phyloP scores from a whole-genome alignment of 2,888 invertebrate species.

The Cantharis flavilabris region DNA sequence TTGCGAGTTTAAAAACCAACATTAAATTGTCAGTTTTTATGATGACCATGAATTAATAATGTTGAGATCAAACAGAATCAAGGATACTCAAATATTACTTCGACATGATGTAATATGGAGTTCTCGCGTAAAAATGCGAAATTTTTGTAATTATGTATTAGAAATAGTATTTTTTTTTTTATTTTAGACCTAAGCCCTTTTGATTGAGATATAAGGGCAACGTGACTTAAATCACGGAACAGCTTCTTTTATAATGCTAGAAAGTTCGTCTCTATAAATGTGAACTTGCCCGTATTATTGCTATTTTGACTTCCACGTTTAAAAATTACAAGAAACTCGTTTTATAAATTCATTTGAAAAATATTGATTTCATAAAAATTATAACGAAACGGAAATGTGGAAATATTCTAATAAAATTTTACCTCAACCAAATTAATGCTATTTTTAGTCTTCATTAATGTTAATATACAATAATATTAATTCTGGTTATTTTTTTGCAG shows the following conservation, averaged over 20 bases:
- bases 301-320: not conserved
- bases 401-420: not conserved
- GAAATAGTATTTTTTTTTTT: not conserved
- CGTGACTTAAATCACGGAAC: not conserved
- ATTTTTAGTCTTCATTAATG: not conserved
- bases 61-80: not conserved
- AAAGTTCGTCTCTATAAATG: not conserved
- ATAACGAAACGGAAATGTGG: not conserved
- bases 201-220: not conserved
- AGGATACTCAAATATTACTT: not conserved
- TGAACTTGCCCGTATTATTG: not conserved
- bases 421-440: not conserved
- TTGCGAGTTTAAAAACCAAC: not conserved
- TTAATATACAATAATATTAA: not conserved
- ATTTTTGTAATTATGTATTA: not conserved
- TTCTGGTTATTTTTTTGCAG: not conserved
- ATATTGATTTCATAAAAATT: not conserved
- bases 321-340: not conserved
- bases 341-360: not conserved
- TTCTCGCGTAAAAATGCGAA: not conserved
- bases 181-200: not conserved
- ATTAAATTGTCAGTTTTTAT: not conserved
- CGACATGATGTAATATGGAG: not conserved
- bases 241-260: not conserved
- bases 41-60: not conserved